Conservation (phyloP, 1,140 invertebrate species). For the Chlorops oryzae region DNA sequence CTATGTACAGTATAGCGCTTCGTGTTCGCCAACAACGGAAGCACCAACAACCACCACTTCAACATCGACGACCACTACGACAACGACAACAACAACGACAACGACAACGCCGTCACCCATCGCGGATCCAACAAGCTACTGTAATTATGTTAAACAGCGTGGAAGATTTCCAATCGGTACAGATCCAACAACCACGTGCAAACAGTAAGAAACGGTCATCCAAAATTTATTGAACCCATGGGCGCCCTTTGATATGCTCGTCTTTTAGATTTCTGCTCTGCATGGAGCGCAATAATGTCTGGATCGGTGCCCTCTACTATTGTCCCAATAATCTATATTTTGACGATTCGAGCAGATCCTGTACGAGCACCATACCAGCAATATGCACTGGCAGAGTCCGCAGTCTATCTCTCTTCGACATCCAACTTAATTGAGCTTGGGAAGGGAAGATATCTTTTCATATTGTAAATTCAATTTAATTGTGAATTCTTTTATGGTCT, state of each 20-base stretch:
- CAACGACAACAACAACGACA: conserved; percentile 8
- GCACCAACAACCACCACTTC: no score
- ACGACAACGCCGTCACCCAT: conserved; percentile 16
- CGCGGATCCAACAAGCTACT: conserved; percentile 17
- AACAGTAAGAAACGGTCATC: conserved; percentile 19
- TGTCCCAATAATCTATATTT: conserved; percentile 26
- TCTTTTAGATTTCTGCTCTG: conserved; percentile 27
- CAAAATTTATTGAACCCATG: no score
- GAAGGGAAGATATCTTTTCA: no score
- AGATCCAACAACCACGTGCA: conserved; percentile 28
- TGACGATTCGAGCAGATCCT: conserved; percentile 10
- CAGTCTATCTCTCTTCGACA: no score
- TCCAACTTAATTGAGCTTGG: no score
- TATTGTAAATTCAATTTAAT: no score
- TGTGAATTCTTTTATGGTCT: no score
- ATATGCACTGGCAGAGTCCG: no score
- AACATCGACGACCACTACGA: conserved; percentile 2
- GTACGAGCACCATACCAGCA: conserved; percentile 20
- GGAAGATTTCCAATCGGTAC: conserved; percentile 26
- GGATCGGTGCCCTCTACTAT: conserved; percentile 27
- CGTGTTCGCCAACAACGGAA: no score
- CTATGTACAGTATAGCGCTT: no score
- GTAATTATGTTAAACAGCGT: conserved; percentile 19
- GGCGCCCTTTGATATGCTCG: no score
- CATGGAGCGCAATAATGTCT: conserved; percentile 18